Conservation (phyloP, 2,113 vertebrate species). For the Todiramphus saurophagus region DNA sequence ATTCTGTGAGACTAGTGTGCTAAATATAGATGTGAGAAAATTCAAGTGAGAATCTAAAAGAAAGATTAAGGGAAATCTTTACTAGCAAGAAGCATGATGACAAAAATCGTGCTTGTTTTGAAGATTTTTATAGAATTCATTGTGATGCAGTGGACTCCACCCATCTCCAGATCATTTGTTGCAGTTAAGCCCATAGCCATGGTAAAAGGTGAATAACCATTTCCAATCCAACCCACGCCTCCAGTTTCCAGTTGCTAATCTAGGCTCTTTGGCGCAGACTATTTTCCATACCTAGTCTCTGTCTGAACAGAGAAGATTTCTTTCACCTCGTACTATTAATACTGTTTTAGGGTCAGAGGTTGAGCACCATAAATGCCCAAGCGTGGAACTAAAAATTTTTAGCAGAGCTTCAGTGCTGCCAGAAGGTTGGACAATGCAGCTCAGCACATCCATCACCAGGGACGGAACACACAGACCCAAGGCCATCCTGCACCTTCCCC, state of each 20-base stretch:
- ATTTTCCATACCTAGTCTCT: neutral
- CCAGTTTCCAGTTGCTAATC: slow-evolving; percentile 6
- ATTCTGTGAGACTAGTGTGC: neutral
- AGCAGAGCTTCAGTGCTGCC: neutral
- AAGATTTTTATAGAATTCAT: neutral
- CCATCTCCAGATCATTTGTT: neutral
- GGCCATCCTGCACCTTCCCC: accelerated
- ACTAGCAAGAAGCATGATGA: neutral
- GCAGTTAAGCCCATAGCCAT: neutral
- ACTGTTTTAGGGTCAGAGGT: neutral
- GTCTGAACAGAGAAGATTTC: neutral
- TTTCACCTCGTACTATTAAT: neutral
- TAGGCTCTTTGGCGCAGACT: neutral
- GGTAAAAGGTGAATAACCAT: neutral
- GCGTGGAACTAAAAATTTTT: accelerated
- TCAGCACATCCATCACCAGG: neutral
- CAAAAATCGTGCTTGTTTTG: neutral
- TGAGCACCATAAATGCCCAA: neutral
- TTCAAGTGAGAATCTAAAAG: neutral
- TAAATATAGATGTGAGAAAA: neutral
- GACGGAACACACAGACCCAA: neutral
- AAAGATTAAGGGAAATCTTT: neutral
- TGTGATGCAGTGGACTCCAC: neutral
- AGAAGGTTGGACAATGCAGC: neutral
- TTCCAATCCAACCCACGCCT: neutral